Evolutionary conservation across 1,140 invertebrate species (phyloP).

Genomic region (Drosophila orosa): DNA sequence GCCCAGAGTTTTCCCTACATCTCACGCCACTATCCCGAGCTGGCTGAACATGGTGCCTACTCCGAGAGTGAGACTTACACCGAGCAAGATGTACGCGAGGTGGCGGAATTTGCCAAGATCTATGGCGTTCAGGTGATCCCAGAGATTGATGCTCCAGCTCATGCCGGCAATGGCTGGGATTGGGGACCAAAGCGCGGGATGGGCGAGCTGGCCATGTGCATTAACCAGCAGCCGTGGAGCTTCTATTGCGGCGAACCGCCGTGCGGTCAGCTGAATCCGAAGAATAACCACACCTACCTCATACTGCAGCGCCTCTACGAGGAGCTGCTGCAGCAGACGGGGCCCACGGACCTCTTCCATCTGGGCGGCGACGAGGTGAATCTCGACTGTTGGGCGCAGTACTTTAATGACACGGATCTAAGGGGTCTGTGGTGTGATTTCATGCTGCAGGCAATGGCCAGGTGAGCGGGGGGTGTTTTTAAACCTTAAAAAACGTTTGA

Average conservation of each 20-base stretch:
- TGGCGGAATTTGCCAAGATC: conserved; percentile 88
- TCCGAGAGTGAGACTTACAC: conserved; percentile 89
- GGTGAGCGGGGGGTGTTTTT: conserved; percentile 40
- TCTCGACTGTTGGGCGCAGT: conserved; percentile 90
- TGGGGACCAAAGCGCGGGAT: conserved; percentile 89
- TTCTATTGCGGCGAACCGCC: conserved; percentile 92
- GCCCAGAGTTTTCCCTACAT: conserved; percentile 92
- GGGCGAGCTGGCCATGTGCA: conserved; percentile 89
- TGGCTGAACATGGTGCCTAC: conserved; percentile 91
- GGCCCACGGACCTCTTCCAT: conserved; percentile 89
- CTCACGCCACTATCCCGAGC: conserved; percentile 88
- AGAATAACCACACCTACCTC: conserved; percentile 90
- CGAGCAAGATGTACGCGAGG: conserved; percentile 87
- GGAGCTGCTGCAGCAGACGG: conserved; percentile 88
- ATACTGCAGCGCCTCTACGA: conserved; percentile 88
- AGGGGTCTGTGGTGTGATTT: conserved; percentile 92
- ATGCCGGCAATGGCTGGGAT: conserved; percentile 92
- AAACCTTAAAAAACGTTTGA: background rate
- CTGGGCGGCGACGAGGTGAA: conserved; percentile 94
- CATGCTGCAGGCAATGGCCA: conserved; percentile 87
- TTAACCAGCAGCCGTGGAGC: conserved; percentile 91
- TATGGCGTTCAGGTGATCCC: conserved; percentile 88
- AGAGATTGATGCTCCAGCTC: conserved; percentile 93
- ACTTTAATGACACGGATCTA: conserved; percentile 90
- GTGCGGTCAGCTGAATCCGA: conserved; percentile 92